Conservation (phyloP, 2,888 invertebrate species). For the Leptarthrus brevirostris region DNA sequence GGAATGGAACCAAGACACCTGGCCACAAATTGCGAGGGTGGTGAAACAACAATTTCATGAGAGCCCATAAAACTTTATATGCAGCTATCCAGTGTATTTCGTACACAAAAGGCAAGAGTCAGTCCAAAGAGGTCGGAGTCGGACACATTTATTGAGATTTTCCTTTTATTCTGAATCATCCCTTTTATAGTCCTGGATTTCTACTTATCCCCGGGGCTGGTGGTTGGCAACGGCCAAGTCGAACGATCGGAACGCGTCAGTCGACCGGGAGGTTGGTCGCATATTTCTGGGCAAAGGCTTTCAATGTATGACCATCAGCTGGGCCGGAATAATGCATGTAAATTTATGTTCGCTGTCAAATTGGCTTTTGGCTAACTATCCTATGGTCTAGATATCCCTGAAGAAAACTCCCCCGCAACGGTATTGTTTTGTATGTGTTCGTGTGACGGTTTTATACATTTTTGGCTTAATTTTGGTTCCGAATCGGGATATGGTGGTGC, state of each 20-base stretch:
- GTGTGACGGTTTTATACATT: constrained; percentile 27
- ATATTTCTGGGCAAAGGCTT: neutral
- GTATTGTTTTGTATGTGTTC: constrained; percentile 16
- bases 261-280: neutral
- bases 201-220: constrained; percentile 7
- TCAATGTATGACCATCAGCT: constrained; percentile 33
- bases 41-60: constrained; percentile 49
- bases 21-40: constrained; percentile 53
- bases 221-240: constrained; percentile 3
- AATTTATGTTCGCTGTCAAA: constrained; percentile 54
- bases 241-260: constrained; percentile 14
- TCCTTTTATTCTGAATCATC: constrained; percentile 52
- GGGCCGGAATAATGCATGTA: constrained; percentile 53
- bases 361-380: constrained; percentile 51
- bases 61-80: constrained; percentile 49
- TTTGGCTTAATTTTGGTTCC: constrained; percentile 2
- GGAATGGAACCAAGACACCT: constrained; percentile 42
- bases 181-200: constrained; percentile 44
- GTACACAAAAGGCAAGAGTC: neutral
- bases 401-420: constrained; percentile 17
- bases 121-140: constrained; percentile 27
- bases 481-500: neutral
- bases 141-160: constrained; percentile 48
- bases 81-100: constrained; percentile 23
- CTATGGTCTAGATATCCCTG: constrained; percentile 17